phyloP scores from a whole-genome alignment of 1,140 invertebrate genomes.

The Megalonaias nervosa region DNA sequence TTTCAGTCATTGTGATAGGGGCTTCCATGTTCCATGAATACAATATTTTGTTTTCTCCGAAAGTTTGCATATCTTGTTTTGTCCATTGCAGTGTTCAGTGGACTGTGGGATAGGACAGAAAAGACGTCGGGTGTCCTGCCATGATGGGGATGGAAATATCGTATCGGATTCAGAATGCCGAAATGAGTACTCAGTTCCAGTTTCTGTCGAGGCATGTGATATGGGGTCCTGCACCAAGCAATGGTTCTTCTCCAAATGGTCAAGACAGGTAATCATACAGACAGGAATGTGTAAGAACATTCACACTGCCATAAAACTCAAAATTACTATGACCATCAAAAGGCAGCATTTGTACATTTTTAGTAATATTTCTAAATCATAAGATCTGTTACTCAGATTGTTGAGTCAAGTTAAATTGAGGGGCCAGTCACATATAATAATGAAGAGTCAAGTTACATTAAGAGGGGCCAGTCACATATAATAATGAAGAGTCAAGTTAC shows the following conservation, averaged over 20 bases:
- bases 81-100: slow-evolving; percentile 16
- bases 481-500: too few relatives aligned
- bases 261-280: slow-evolving; percentile 8
- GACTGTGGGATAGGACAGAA: slow-evolving; percentile 11
- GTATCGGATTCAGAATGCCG: not conserved
- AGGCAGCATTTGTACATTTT: too few relatives aligned
- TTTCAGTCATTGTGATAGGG: too few relatives aligned
- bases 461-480: too few relatives aligned
- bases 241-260: slow-evolving; percentile 23
- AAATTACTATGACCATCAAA: not conserved
- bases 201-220: not conserved
- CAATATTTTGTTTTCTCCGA: too few relatives aligned
- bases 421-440: too few relatives aligned
- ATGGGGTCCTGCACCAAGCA: not conserved
- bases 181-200: not conserved
- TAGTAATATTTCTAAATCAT: too few relatives aligned
- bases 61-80: too few relatives aligned
- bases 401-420: too few relatives aligned
- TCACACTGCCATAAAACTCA: not conserved
- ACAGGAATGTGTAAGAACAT: not conserved
- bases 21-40: too few relatives aligned
- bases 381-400: too few relatives aligned
- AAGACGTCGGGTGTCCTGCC: slow-evolving; percentile 1
- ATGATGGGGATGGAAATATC: not conserved
- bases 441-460: too few relatives aligned